Conservation (phyloP, 2,888 invertebrate species). For the Oligia latruncula region DNA sequence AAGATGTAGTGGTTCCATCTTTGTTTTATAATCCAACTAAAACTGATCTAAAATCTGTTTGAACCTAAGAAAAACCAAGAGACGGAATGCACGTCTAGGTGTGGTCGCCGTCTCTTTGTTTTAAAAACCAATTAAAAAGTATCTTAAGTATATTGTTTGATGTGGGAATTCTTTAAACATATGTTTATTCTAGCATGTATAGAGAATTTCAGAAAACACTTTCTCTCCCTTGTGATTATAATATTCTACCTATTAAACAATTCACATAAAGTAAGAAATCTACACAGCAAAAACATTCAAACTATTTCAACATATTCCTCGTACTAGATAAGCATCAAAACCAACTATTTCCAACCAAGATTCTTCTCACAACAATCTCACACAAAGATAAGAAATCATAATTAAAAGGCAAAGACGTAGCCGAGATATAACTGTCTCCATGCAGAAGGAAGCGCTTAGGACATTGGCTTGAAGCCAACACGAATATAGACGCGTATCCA, state of each 20-base stretch:
- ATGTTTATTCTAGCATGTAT: neutral
- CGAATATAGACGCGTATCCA: conserved; percentile 67
- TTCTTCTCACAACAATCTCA: conserved; percentile 14
- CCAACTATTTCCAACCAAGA: neutral
- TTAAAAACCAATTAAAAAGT: neutral
- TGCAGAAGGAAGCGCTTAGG: conserved; percentile 65
- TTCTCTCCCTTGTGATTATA: too few relatives aligned
- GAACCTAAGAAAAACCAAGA: neutral
- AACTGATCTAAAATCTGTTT: neutral
- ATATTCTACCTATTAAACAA: neutral
- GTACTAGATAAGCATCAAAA: conserved; percentile 6
- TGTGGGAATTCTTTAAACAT: neutral
- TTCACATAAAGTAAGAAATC: neutral
- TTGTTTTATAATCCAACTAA: neutral
- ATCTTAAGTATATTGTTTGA: neutral
- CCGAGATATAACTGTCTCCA: conserved; percentile 62
- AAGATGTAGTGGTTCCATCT: neutral
- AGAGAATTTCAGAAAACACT: neutral
- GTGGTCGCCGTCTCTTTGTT: neutral
- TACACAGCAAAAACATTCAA: neutral
- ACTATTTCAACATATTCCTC: neutral
- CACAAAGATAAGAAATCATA: conserved; percentile 53
- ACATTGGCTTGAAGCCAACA: conserved; percentile 66
- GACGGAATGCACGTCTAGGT: neutral
- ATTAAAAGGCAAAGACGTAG: conserved; percentile 65